Conservation (phyloP, 37 sponge, comb jelly and placozoan species). For the Aplysina aerophoba region DNA sequence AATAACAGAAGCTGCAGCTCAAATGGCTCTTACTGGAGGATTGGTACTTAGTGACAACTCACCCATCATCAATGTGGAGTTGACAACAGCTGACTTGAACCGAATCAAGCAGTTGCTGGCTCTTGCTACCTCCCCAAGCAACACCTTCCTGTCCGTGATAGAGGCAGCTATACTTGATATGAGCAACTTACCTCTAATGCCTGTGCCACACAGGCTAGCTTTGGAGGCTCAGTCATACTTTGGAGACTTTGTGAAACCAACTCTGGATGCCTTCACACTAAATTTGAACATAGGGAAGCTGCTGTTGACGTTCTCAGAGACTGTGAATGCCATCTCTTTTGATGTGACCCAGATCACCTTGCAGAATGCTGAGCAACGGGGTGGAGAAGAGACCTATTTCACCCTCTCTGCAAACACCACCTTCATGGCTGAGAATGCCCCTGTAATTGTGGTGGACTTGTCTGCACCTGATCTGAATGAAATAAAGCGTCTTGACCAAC, state of each 20-base stretch:
- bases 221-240: constrained; percentile 37
- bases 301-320: constrained; percentile 83
- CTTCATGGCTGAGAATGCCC: constrained; percentile 33
- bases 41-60: constrained; percentile 36
- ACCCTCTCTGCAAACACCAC: constrained; percentile 43
- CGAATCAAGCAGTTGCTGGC: constrained; percentile 56
- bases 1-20: too few species aligned
- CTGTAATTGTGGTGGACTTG: constrained; percentile 40
- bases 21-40: constrained; percentile 65
- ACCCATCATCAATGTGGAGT: constrained; percentile 55
- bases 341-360: constrained; percentile 61
- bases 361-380: constrained; percentile 41
- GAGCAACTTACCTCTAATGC: constrained; percentile 63
- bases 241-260: constrained; percentile 57
- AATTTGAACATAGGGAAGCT: constrained; percentile 74
- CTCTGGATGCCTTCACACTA: constrained; percentile 57
- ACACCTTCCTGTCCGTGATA: constrained; percentile 59
- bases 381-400: neutral
- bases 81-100: constrained; percentile 66
- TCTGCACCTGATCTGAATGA: constrained; percentile 63
- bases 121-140: constrained; percentile 52
- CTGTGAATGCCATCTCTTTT: constrained; percentile 60
- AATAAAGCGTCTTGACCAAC: constrained; percentile 63
- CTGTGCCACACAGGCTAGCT: neutral
- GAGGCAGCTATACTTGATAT: constrained; percentile 71